Evolutionary conservation across 2,888 invertebrate genomes (phyloP), one percentile per base, ranked within the genome.

Genomic region (Drosophila mercatorum): DNA sequence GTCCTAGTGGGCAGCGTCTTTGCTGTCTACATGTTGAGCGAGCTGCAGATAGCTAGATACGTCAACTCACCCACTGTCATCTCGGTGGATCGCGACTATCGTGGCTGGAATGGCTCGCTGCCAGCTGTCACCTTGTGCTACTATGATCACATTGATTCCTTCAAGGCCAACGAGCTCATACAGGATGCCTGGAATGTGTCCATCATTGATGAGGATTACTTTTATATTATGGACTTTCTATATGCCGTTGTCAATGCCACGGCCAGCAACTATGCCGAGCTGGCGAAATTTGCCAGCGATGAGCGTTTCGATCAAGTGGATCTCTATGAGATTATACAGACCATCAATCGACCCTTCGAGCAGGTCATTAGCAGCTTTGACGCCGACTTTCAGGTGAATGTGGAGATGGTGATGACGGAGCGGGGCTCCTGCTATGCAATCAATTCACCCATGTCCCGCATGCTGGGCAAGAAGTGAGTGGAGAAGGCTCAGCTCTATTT

Each of bases 401-500:
- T 91, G 8, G 76, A 80, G 40, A 78, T 87, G 0, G 93, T 95
- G 1, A 94, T 96, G 93, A 95, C 95, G 0, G 96, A 96, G 81
- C 92, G 94, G 7, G 96, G 96, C 0, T 93, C 94, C 0, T 96
- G 96, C 79, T 95, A 94, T 86, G 93, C 94, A 5, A 94, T 95
- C 38, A 96, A 96, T 84, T 95, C 95, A 0, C 91, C 92, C 40
- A 89, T 92, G 81, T 86, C 91, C 5, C 72, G 76, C 10, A 75
- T 91, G 14, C 57, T 92, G 22, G 81, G 75, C 36, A 88, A 85
- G 7, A 74, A 75, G 91, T 92, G 59, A 72, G 85, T 73, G 6
- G 5, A 0, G 5, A 1, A 5, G 5, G 11, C 5, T 14, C 31
- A 22, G 12, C 10, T n/a, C 5, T 26, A 8, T 14, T 22, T 22